Base-by-base conservation (phyloP, 2,113 vertebrate genomes). In the Cairina moschata region DNA sequence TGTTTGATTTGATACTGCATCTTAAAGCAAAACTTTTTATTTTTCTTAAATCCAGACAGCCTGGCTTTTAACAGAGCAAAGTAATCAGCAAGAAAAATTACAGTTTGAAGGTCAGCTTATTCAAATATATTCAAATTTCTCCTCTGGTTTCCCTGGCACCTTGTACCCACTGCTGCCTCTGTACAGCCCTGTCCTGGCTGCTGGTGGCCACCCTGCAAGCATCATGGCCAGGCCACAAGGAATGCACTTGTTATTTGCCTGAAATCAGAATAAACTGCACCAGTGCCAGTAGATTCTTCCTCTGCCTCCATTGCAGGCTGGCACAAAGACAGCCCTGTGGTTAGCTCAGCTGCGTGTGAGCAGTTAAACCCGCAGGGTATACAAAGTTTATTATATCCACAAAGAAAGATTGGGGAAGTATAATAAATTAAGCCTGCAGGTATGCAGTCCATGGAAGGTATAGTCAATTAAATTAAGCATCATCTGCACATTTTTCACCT, bases 221-320 rank as follows among this genome's bases (percentile, higher is more conserved):
- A 26, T 3, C 3, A 1, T 44, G 32, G 25, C 28, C 3, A 3
- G n/a, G 58, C 34, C 22, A 56, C 7, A 36, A 17, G 11, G 28
- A 12, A 22, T 22, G 10, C 32, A 20, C 28, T 9, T 7, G 1
- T 34, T 1, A 1, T 26, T 38, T 29, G 31, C 42, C 48, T 42
- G 48, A 36, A 85, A 12, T 16, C 8, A 4, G 34, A 55, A 13
- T 54, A 36, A 68, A 20, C 9, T 0, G 9, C 21, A 1, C 15
- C 0, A 18, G 23, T 18, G 46, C 34, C 5, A 4, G 9, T 8
- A 4, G 1, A 17, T n/a, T 34, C 14, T 69, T 54, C 4, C 12
- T 1, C 46, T 67, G 31, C 44, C 50, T 7, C 31, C 31, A 1
- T 5, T 7, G n/a, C 8, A 54, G 8, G 13, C 6, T 46, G 34